These are phyloP conservation scores for Bubo blakistoni DNA, from an alignment of 2,113 vertebrate genomes.

Conservation along the genomic window DNA sequence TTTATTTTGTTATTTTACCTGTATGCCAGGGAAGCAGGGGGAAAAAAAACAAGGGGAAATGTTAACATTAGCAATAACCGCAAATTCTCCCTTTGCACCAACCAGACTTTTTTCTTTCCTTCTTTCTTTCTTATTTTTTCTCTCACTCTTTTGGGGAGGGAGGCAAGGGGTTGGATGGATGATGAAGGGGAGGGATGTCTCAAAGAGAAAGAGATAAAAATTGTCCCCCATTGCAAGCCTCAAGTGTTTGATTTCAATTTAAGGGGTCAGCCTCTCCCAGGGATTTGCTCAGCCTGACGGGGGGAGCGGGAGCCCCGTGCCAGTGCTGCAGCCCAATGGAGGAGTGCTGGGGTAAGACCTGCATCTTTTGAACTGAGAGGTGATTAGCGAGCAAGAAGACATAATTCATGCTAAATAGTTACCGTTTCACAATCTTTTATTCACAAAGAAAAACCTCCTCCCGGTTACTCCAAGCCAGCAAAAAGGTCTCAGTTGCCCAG, in stretches of 20 bases:
- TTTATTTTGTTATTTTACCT: conserved; percentile 73
- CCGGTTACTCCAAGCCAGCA: neutral
- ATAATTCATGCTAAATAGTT: neutral
- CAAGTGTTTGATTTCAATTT: neutral
- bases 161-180: too few relatives aligned
- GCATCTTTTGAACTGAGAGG: neutral
- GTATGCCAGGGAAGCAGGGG: neutral
- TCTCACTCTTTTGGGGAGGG: neutral
- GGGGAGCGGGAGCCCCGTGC: fast-evolving
- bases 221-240: neutral
- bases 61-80: conserved; percentile 20
- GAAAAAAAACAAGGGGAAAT: neutral
- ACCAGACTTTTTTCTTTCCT: neutral
- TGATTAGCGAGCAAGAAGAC: neutral
- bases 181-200: neutral
- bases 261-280: neutral
- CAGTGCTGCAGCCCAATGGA: fast-evolving
- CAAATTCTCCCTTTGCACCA: conserved; percentile 9
- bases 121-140: neutral
- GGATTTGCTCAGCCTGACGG: neutral
- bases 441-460: neutral
- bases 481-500: neutral
- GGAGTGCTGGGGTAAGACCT: neutral
- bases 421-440: neutral
- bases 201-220: neutral